These are phyloP conservation scores for Drosophila ercepeae DNA, from an alignment of 1,140 invertebrate genomes.

Conservation along the genomic window DNA sequence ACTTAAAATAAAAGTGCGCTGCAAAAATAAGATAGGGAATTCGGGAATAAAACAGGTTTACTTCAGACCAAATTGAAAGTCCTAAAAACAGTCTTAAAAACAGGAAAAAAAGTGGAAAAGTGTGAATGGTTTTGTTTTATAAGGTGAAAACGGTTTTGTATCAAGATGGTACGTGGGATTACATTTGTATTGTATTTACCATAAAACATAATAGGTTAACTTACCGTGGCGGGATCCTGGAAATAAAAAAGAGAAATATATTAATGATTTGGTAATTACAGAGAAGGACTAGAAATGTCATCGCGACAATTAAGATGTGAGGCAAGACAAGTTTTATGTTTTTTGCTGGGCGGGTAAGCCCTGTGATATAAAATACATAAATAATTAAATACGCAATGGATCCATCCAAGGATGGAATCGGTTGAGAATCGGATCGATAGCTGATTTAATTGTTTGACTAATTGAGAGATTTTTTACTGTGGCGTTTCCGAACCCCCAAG, in stretches of 20 bases:
- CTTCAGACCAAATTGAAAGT: constrained; percentile 17
- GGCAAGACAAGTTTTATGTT: background rate
- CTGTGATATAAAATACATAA: constrained; percentile 24
- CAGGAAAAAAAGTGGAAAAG: constrained; percentile 8
- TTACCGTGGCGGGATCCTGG: constrained; percentile 76
- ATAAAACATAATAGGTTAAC: constrained; percentile 20
- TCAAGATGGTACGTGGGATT: constrained; percentile 8
- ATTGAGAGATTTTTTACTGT: constrained; percentile 83
- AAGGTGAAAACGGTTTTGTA: constrained; percentile 41
- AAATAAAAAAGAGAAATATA: constrained; percentile 21
- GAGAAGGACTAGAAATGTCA: background rate
- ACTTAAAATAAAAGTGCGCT: constrained; percentile 8
- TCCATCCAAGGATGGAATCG: constrained; percentile 55
- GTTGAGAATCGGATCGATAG: constrained; percentile 64
- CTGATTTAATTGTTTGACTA: constrained; percentile 84
- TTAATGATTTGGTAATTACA: constrained; percentile 1
- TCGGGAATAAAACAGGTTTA: constrained; percentile 29
- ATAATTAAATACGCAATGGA: constrained; percentile 48
- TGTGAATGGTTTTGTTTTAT: constrained; percentile 45
- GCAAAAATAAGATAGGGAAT: constrained; percentile 27
- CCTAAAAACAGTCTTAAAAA: constrained; percentile 12
- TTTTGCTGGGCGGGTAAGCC: background rate
- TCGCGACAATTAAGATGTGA: constrained; percentile 30
- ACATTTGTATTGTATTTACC: constrained; percentile 18
- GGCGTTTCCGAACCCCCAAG: constrained; percentile 66